Base-by-base conservation (phyloP, 2,888 invertebrate genomes). In the Hypomecis punctinalis region DNA sequence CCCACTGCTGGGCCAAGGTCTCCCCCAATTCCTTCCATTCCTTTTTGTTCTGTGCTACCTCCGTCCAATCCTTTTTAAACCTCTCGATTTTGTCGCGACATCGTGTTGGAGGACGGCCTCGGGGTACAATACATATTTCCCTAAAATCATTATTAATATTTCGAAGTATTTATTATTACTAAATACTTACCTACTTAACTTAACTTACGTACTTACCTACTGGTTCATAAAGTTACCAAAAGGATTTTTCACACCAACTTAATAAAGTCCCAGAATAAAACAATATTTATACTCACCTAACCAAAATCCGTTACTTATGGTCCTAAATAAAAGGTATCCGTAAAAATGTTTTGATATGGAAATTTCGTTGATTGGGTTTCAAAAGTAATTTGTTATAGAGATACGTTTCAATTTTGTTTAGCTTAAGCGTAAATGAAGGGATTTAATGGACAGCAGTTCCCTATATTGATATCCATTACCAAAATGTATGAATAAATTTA, bases 381-480 rank as follows among this genome's bases (percentile, higher is more conserved):
- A 43, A 65, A 65, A 62, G 66, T 63, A 68, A 67, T 67, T 67
- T 63, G 65, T 60, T 55, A 68, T 56, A 62, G 48, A 61, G 63
- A 70, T 70, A 68, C 66, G 65, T 66, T 63, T 64, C 63, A 71
- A 71, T 69, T 68, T 68, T 58, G 58, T 56, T 69, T 63, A 66
- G 66, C 69, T 63, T 63, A 65, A 55, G 54, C 49, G 49, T 63
- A 63, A 67, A 69, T 55, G 63, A 53, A 48, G 39, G 61, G 65
- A 61, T 66, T 57, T 58, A 66, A 61, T 66, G 61, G 61, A 53
- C 61, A 61, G 47, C 61, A 61, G 56, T 53, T 45, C 39, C 57
- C 36, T 40, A 23, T 61, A 57, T 61, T 61, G 61, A 54, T 61
- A 49, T 53, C 52, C 45, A 58, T 66, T 61, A 48, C 46, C n/a